phyloP scores from a whole-genome alignment of 2,113 vertebrate species.

The Rhabdomys dilectus region DNA sequence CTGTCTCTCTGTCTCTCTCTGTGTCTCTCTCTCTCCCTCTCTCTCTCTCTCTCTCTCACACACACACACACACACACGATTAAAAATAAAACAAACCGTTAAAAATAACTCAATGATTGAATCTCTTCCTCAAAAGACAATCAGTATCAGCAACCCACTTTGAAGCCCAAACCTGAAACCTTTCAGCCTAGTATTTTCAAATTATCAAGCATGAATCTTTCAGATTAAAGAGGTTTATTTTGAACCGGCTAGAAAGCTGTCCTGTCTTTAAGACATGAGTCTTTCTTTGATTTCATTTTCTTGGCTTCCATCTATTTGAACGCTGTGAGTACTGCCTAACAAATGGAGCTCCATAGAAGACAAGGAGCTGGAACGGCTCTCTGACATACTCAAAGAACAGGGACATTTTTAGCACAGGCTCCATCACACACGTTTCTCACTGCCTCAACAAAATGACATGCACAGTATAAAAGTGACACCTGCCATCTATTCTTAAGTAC shows the following conservation, averaged over 20 bases:
- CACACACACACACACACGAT: background rate
- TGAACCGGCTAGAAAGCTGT: conserved; percentile 47
- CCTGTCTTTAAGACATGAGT: conserved; percentile 61
- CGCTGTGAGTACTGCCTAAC: conserved; percentile 50
- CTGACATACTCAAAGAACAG: conserved; percentile 80
- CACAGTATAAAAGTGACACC: conserved; percentile 81
- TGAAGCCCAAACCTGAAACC: background rate
- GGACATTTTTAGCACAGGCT: conserved; percentile 82
- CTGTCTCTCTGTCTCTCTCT: too few relatives aligned
- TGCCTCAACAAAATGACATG: conserved; percentile 76
- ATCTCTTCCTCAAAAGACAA: background rate
- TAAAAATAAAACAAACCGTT: background rate
- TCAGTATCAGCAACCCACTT: background rate
- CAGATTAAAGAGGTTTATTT: conserved; percentile 63
- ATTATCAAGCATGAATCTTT: conserved; percentile 46
- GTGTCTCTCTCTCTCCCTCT: too few relatives aligned
- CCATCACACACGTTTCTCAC: conserved; percentile 67
- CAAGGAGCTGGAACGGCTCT: conserved; percentile 52
- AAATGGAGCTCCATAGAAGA: conserved; percentile 68
- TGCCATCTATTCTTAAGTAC: conserved; percentile 84
- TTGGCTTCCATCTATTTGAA: conserved; percentile 57
- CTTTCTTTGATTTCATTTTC: conserved; percentile 69
- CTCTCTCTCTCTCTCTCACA: too few relatives aligned
- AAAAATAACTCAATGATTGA: background rate
- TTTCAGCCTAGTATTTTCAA: background rate